Evolutionary conservation across 2,888 invertebrate genomes (phyloP).

Genomic region (Drosophila hamatofila): DNA sequence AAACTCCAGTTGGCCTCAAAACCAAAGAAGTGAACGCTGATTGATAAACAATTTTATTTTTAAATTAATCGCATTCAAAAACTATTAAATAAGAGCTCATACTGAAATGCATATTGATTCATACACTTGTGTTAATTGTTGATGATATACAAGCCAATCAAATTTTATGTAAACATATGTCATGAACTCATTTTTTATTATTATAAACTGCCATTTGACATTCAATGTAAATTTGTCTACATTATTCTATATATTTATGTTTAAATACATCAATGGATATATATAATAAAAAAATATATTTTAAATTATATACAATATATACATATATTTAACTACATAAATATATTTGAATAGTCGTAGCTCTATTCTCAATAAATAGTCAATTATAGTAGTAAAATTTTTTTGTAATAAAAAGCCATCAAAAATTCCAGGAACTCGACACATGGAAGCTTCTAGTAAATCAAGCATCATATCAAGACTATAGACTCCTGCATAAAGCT

Average conservation of each 20-base stretch:
- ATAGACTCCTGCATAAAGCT: no score
- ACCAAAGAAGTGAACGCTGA: conserved; percentile 37
- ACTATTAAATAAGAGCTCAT: neutral
- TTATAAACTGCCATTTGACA: neutral
- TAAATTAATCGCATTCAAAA: neutral
- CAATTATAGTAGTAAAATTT: no score
- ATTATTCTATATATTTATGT: neutral
- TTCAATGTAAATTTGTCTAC: neutral
- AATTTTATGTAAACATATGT: conserved; percentile 5
- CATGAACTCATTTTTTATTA: neutral
- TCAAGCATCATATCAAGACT: no score
- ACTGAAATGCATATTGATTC: neutral
- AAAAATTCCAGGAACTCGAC: no score
- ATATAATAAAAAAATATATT: neutral
- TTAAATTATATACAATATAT: no score
- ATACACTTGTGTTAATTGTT: neutral
- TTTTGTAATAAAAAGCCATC: no score
- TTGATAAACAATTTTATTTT: neutral
- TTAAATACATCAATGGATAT: neutral
- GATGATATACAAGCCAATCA: neutral
- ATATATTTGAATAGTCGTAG: no score
- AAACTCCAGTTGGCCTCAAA: conserved; percentile 23
- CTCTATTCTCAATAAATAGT: no score
- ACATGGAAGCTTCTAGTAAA: no score
- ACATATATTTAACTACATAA: no score